Conservation (phyloP, 2,113 vertebrate genomes). For the Thunnus maccoyii region DNA sequence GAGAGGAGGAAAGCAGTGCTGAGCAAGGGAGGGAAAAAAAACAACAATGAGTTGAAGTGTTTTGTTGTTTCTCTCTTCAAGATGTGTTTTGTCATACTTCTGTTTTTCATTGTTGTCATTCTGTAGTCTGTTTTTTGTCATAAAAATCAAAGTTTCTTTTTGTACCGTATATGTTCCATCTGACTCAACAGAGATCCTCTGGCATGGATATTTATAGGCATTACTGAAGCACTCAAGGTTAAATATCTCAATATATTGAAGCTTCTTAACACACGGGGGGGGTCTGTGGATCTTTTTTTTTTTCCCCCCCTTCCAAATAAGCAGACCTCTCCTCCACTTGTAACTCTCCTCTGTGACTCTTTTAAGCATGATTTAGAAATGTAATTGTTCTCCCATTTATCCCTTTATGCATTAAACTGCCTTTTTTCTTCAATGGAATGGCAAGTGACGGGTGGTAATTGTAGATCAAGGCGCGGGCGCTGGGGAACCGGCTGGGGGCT, state of each 20-base stretch:
- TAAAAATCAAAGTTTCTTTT: neutral
- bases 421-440: constrained; percentile 68
- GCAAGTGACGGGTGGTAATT: constrained; percentile 72
- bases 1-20: neutral
- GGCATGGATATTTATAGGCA: constrained; percentile 4
- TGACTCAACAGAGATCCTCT: constrained; percentile 8
- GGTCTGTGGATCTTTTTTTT: constrained; percentile 30
- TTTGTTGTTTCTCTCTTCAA: constrained; percentile 28
- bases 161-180: neutral
- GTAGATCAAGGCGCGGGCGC: constrained; percentile 73
- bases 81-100: constrained; percentile 3
- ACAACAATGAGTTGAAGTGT: neutral
- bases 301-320: constrained; percentile 38
- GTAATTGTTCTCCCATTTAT: constrained; percentile 77
- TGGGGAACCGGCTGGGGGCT: constrained; percentile 8
- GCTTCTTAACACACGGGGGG: constrained; percentile 52
- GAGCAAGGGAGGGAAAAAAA: too few species aligned
- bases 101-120: constrained; percentile 2
- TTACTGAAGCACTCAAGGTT: constrained; percentile 27
- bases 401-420: constrained; percentile 68
- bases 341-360: constrained; percentile 48
- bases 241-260: constrained; percentile 47
- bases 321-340: constrained; percentile 33
- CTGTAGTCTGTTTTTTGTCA: neutral
- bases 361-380: constrained; percentile 77